phyloP scores from a whole-genome alignment of 2,888 invertebrate genomes.

The Asteroscopus sphinx region DNA sequence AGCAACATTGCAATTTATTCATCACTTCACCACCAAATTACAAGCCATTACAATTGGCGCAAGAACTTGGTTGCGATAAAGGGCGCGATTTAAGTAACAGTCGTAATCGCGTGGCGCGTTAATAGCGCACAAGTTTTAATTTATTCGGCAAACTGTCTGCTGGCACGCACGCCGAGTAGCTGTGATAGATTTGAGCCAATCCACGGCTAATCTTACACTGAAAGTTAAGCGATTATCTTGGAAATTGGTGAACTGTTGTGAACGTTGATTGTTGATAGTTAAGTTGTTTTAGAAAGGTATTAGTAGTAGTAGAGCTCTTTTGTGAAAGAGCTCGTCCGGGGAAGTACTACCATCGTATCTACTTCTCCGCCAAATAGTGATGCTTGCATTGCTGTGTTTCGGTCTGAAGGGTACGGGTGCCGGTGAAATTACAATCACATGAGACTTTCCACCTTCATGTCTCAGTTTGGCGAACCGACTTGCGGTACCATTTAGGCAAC shows the following conservation, averaged over 20 bases:
- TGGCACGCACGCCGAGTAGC: conserved; percentile 50
- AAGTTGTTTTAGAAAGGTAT: background rate
- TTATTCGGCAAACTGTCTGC: conserved; percentile 60
- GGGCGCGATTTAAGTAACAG: conserved; percentile 26
- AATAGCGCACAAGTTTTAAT: conserved; percentile 63
- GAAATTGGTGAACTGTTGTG: conserved; percentile 20
- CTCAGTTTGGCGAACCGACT: too few relatives aligned
- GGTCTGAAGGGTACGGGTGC: too few relatives aligned
- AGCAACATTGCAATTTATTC: conserved; percentile 21
- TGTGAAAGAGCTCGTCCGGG: too few relatives aligned
- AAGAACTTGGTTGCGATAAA: conserved; percentile 31
- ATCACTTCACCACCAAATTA: conserved; percentile 30
- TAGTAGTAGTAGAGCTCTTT: too few relatives aligned
- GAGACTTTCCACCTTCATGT: too few relatives aligned
- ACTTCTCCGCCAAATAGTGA: too few relatives aligned
- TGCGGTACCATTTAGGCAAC: too few relatives aligned
- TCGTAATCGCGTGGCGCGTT: conserved; percentile 34
- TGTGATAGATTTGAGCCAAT: conserved; percentile 54
- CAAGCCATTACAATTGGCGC: conserved; percentile 29
- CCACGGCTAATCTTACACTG: conserved; percentile 31
- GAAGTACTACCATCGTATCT: too few relatives aligned
- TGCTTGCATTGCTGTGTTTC: too few relatives aligned
- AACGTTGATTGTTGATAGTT: conserved; percentile 1
- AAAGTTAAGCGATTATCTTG: conserved; percentile 39
- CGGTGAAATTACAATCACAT: too few relatives aligned